These are phyloP conservation scores for Drosophila paranaensis DNA, from an alignment of 2,888 invertebrate species.

Conservation along the genomic window DNA sequence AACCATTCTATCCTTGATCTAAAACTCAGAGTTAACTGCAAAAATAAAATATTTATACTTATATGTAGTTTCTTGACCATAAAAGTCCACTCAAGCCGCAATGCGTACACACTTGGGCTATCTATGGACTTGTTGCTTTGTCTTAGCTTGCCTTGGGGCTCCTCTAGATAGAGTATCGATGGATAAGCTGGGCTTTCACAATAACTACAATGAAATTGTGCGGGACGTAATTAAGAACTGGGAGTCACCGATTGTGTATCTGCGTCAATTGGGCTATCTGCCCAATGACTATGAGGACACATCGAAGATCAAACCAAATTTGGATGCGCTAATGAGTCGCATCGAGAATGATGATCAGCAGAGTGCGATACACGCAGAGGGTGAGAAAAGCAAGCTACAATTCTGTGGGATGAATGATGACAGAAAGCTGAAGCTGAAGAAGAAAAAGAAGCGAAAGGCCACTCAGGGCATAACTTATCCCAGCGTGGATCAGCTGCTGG, in stretches of 20 bases:
- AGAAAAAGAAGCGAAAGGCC: constrained; percentile 9
- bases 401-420: not conserved
- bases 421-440: not conserved
- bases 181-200: constrained; percentile 32
- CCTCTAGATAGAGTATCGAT: constrained; percentile 12
- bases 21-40: constrained; percentile 16
- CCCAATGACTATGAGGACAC: constrained; percentile 61
- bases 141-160: not conserved
- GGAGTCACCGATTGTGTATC: constrained; percentile 61
- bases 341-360: constrained; percentile 36
- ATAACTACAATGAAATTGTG: constrained; percentile 51
- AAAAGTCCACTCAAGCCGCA: not conserved
- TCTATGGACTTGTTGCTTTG: constrained; percentile 14
- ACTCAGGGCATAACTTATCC: constrained; percentile 13
- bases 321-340: constrained; percentile 59
- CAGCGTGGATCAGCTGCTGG: constrained; percentile 28
- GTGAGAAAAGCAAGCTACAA: constrained; percentile 1
- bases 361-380: not conserved
- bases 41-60: constrained; percentile 3
- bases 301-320: constrained; percentile 54
- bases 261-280: constrained; percentile 53
- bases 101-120: constrained; percentile 42
- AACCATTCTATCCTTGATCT: constrained; percentile 14
- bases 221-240: constrained; percentile 59
- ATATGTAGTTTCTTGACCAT: not conserved